Evolutionary conservation across 2,888 invertebrate species (phyloP), one percentile per base, ranked within the genome.

Genomic region (Ferrisia virgata): DNA sequence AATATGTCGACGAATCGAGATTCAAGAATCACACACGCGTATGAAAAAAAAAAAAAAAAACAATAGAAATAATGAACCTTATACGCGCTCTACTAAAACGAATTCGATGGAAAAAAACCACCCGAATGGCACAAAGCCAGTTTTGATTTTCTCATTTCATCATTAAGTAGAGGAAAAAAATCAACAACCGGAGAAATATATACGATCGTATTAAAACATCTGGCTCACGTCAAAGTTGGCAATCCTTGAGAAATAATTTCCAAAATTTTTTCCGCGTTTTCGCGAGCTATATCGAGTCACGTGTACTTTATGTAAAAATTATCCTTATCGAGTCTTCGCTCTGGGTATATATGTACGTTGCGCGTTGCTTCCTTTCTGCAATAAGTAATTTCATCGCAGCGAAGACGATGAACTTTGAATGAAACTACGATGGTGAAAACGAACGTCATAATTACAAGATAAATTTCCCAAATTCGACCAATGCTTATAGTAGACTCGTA

Each of bases 91-190:
- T n/a, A 72, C 72, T 72, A 64, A 64, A 64, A 72, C 33, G 72
- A 72, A 25, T 72, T 31, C 53, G 53, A 28, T 31, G n/a, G n/a
- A 9, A 64, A 33, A 64, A 64, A 13, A 2, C n/a, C 72, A n/a
- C 25, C 58, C 31, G 33, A 72, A 72, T 72, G 72, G 72, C 72
- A 72, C 33, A 2, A 33, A 31, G 72, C 72, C 72, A 72, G 72
- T 72, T 72, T 72, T 72, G 72, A 72, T 72, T 33, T 33, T n/a
- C 72, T 72, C 33, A n/a, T 72, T 72, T 72, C 18, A 28, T 72
- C 72, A 72, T 72, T 33, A n/a, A n/a, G n/a, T 72, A 33, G 33
- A 1, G 72, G 72, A 33, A 33, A 72, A 72, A 33, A 72, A 8
- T 64, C 58, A 64, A 72, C 31, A 72, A 72, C 31, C 72, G 72